Conservation (phyloP, 2,888 invertebrate species). For the Drosophila algonquin region DNA sequence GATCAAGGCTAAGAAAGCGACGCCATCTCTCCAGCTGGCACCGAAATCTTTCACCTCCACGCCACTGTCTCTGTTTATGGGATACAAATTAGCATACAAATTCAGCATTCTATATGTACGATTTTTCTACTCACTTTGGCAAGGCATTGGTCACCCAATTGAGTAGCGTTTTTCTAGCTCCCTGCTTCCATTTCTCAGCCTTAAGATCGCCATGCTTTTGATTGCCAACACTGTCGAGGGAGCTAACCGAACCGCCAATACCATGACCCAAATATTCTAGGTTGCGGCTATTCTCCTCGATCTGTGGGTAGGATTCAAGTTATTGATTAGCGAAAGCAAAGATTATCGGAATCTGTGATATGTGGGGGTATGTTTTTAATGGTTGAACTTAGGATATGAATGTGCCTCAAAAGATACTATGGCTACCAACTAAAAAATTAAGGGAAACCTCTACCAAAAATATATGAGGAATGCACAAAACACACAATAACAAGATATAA, state of each 20-base stretch:
- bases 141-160: slow-evolving; percentile 97
- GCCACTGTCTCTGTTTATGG: slow-evolving; percentile 89
- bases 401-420: slow-evolving; percentile 52
- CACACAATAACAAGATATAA: not conserved
- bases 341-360: slow-evolving; percentile 22
- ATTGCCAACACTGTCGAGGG: slow-evolving; percentile 90
- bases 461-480: slow-evolving; percentile 18
- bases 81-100: slow-evolving; percentile 24
- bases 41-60: slow-evolving; percentile 97
- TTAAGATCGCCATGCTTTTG: slow-evolving; percentile 85
- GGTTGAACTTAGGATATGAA: slow-evolving; percentile 46
- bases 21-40: slow-evolving; percentile 97
- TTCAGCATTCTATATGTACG: fast-evolving
- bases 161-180: slow-evolving; percentile 94
- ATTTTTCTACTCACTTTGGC: slow-evolving; percentile 87
- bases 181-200: slow-evolving; percentile 92
- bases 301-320: slow-evolving; percentile 86
- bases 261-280: slow-evolving; percentile 93
- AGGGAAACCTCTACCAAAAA: slow-evolving; percentile 31
- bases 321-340: slow-evolving; percentile 5
- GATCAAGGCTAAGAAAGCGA: slow-evolving; percentile 97
- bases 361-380: slow-evolving; percentile 9
- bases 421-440: slow-evolving; percentile 64
- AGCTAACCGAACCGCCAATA: slow-evolving; percentile 91
- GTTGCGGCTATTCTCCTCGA: slow-evolving; percentile 96